Evolutionary conservation across 1,140 invertebrate genomes (phyloP).

Genomic region (Drosophila tsacasi): DNA sequence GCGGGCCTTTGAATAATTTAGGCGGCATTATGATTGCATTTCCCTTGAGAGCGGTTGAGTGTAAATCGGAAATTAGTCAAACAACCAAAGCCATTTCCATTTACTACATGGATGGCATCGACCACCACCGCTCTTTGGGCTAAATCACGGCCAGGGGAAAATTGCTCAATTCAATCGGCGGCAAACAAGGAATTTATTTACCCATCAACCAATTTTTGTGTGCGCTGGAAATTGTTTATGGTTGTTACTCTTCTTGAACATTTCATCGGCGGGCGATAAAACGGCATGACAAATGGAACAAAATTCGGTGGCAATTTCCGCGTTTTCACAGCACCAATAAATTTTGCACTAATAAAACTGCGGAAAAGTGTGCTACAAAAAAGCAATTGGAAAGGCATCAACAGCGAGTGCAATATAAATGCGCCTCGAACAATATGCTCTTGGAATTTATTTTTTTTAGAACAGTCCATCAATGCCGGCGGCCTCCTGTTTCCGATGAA

Average conservation of each 20-base stretch:
- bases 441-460: conserved; percentile 1
- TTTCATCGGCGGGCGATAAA: conserved; percentile 38
- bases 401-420: conserved; percentile 45
- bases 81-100: conserved; percentile 7
- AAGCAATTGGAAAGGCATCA: conserved; percentile 41
- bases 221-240: conserved; percentile 29
- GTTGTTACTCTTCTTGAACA: conserved; percentile 24
- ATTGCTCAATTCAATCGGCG: conserved; percentile 29
- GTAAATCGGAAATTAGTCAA: conserved; percentile 33
- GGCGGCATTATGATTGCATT: conserved; percentile 42
- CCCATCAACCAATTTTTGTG: conserved; percentile 27
- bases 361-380: conserved; percentile 34
- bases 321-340: conserved; percentile 31
- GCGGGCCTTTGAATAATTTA: conserved; percentile 45
- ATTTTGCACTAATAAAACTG: conserved; percentile 48
- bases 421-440: conserved; percentile 15
- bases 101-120: conserved; percentile 4
- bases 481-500: not conserved
- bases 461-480: conserved; percentile 3
- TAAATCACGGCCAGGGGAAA: conserved; percentile 27
- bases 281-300: conserved; percentile 33
- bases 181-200: conserved; percentile 35
- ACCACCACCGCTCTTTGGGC: conserved; percentile 7
- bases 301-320: conserved; percentile 42
- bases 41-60: conserved; percentile 12